Conservation (phyloP, 2,797 vertebrate genomes). For the Chloroceryle inda region DNA sequence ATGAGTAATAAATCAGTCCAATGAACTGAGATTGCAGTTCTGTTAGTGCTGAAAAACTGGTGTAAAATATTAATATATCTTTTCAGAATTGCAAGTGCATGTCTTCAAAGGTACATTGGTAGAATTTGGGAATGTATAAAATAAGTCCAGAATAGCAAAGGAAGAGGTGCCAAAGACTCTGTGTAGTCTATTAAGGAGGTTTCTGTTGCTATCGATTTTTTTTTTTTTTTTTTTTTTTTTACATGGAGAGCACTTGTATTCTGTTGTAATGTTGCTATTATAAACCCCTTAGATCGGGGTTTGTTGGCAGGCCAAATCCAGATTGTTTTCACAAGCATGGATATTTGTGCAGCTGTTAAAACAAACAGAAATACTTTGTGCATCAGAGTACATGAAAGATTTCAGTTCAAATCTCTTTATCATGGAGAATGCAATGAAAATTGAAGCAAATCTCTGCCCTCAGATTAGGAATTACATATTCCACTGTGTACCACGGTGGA, state of each 20-base stretch:
- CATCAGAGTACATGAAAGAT: not conserved
- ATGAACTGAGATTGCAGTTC: not conserved
- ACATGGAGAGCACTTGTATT: conserved; percentile 42
- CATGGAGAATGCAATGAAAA: not conserved
- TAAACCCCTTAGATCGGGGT: conserved; percentile 50
- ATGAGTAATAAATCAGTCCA: conserved; percentile 9
- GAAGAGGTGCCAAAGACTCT: conserved; percentile 31
- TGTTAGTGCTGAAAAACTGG: not conserved
- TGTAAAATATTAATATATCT: conserved; percentile 8
- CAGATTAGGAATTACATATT: not conserved
- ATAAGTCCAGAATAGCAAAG: not conserved
- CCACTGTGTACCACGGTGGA: accelerated
- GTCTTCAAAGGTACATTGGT: not conserved
- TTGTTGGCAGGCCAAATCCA: conserved; percentile 49
- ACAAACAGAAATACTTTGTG: conserved; percentile 9
- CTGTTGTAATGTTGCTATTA: conserved; percentile 27
- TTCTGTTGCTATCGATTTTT: conserved; percentile 53
- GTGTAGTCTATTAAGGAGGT: conserved; percentile 21
- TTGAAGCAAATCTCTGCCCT: not conserved
- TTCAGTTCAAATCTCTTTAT: not conserved
- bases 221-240: not conserved
- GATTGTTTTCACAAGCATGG: conserved; percentile 39
- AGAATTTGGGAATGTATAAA: not conserved
- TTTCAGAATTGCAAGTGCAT: not conserved
- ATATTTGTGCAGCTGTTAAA: conserved; percentile 65